phyloP scores from a whole-genome alignment of 1,140 invertebrate genomes.

The Venustaconcha ellipsiformis region DNA sequence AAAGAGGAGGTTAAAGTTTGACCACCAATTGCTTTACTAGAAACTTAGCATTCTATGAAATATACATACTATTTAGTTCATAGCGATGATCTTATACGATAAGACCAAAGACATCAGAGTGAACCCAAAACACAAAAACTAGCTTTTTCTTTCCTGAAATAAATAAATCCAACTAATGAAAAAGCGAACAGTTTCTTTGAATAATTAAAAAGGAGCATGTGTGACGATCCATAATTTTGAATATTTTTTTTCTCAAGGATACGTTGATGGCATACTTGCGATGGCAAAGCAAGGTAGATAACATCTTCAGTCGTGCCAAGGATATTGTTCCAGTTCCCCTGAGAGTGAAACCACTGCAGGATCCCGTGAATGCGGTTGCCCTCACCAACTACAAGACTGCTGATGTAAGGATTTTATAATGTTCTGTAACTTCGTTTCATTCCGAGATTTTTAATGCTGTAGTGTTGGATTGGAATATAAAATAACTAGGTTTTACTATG shows the following conservation, averaged over 20 bases:
- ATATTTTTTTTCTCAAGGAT: constrained; percentile 46
- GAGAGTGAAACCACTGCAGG: constrained; percentile 37
- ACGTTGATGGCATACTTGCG: constrained; percentile 54
- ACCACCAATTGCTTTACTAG: no score
- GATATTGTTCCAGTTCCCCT: constrained; percentile 54
- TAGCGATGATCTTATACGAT: no score
- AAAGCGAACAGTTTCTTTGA: no score
- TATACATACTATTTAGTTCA: no score
- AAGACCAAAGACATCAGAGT: no score
- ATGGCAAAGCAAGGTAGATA: constrained; percentile 63
- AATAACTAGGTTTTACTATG: neutral
- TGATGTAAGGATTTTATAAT: constrained; percentile 36
- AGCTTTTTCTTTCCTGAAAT: neutral
- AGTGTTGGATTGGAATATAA: neutral
- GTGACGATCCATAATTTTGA: neutral
- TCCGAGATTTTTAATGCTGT: no score
- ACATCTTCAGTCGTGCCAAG: constrained; percentile 52
- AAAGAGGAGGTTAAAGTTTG: no score
- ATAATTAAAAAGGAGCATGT: neutral
- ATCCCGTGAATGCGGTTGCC: constrained; percentile 48
- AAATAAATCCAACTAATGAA: no score
- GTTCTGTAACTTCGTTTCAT: no score
- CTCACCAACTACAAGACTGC: constrained; percentile 50
- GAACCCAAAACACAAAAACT: neutral
- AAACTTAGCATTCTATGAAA: no score